These are phyloP conservation scores for Coccyzus lansbergi DNA, from an alignment of 2,797 vertebrate genomes.

Conservation along the genomic window DNA sequence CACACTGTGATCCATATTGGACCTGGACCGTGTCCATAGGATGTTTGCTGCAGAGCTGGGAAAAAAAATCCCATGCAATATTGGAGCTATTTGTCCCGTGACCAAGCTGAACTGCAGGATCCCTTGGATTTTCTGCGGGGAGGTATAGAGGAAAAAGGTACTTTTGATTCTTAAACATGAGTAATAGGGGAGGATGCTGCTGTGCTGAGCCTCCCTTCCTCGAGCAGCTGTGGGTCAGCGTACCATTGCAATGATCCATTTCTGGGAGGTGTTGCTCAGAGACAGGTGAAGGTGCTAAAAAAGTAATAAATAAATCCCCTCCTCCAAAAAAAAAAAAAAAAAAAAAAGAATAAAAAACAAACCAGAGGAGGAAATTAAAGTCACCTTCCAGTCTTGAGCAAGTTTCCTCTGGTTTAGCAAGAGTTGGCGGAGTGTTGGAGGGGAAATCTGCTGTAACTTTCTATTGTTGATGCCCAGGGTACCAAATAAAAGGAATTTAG, in stretches of 20 bases:
- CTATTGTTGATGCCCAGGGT: conserved; percentile 29
- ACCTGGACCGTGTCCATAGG: neutral
- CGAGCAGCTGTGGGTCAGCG: accelerated
- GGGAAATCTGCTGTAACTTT: conserved; percentile 46
- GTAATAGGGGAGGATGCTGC: too few species aligned
- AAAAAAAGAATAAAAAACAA: neutral
- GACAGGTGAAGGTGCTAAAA: neutral
- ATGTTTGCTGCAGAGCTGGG: neutral
- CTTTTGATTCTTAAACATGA: neutral
- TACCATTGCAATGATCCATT: neutral
- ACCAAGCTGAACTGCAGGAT: neutral
- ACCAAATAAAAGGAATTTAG: conserved; percentile 39
- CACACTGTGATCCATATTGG: neutral
- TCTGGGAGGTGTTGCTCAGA: neutral
- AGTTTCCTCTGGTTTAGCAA: conserved; percentile 52
- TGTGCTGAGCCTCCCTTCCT: neutral
- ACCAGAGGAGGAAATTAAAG: conserved; percentile 60
- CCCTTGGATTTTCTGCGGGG: neutral
- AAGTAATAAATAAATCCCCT: neutral
- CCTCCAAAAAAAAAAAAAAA: too few species aligned
- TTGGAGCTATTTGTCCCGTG: neutral
- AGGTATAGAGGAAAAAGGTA: neutral
- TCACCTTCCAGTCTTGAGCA: neutral
- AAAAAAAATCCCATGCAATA: neutral
- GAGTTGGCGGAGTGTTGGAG: neutral